phyloP scores from a whole-genome alignment of 30 jellyfish, hydroid and myxozoan species.

The Aurelia aurita region DNA sequence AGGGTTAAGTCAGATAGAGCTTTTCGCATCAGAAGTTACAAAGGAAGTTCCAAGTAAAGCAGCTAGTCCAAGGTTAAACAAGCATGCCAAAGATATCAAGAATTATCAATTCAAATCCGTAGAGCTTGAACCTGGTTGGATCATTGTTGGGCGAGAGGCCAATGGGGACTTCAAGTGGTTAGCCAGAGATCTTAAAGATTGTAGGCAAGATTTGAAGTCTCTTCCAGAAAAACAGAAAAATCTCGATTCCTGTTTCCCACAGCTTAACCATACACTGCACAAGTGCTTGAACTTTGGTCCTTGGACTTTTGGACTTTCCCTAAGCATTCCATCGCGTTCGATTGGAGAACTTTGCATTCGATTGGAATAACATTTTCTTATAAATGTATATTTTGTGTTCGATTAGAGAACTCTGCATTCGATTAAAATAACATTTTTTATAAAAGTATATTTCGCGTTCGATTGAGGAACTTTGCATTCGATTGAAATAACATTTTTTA shows the following conservation, averaged over 20 bases:
- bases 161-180: constrained; percentile 19
- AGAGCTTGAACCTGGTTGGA: constrained; percentile 13
- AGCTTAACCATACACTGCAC: constrained; percentile 23
- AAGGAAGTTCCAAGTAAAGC: constrained; percentile 24
- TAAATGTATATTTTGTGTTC: too few relatives aligned
- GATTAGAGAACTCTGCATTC: too few relatives aligned
- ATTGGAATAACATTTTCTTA: too few relatives aligned
- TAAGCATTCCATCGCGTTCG: too few relatives aligned
- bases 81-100: not conserved
- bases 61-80: constrained; percentile 25
- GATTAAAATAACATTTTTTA: too few relatives aligned
- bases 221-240: constrained; percentile 5
- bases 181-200: too few relatives aligned
- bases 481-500: too few relatives aligned
- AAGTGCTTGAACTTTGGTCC: constrained; percentile 34
- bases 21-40: constrained; percentile 5
- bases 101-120: not conserved
- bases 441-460: too few relatives aligned
- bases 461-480: too few relatives aligned
- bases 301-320: not conserved
- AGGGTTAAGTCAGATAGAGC: constrained; percentile 2
- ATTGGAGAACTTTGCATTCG: too few relatives aligned
- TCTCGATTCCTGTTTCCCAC: constrained; percentile 21
- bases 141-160: constrained; percentile 28
- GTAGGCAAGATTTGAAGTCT: constrained; percentile 7